A percentile compares a stretch with the other conserved stretches of the same genome.
Evolutionary conservation across 2,113 vertebrate genomes (phyloP).

Genomic region (Isurus oxyrinchus): DNA sequence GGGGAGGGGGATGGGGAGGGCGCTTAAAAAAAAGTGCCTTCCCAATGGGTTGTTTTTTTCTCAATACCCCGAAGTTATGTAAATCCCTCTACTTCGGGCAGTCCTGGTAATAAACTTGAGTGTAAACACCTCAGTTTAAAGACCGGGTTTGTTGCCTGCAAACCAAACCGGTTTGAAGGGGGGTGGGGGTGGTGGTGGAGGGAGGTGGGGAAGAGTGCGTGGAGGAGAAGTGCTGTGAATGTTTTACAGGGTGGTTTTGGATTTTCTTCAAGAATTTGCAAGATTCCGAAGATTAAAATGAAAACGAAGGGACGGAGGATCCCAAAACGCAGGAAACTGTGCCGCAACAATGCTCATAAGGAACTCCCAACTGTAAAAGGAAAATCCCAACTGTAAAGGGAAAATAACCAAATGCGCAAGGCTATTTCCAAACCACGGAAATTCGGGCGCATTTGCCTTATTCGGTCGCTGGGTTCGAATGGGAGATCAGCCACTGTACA

Average conservation of each 20-base stretch:
- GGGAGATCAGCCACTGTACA: too few relatives aligned
- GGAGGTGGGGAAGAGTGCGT: slow-evolving; percentile 44
- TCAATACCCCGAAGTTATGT: slow-evolving; percentile 67
- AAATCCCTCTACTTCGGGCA: slow-evolving; percentile 71
- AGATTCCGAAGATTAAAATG: neutral
- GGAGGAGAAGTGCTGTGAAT: neutral
- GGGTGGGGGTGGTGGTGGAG: too few relatives aligned
- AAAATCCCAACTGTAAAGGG: neutral
- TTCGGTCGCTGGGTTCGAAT: too few relatives aligned
- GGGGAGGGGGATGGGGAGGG: neutral
- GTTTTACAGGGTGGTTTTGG: too few relatives aligned
- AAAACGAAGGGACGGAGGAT: neutral
- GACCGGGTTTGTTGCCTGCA: neutral
- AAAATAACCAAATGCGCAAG: neutral
- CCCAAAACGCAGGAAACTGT: neutral
- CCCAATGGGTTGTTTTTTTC: slow-evolving; percentile 36
- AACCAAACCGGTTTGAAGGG: slow-evolving; percentile 40
- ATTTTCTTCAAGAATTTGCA: neutral
- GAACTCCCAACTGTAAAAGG: neutral
- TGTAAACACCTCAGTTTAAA: slow-evolving; percentile 40
- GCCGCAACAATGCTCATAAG: neutral
- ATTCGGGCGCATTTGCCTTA: too few relatives aligned
- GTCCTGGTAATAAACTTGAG: slow-evolving; percentile 59
- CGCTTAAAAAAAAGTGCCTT: slow-evolving; percentile 21
- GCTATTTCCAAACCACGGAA: too few relatives aligned